These are phyloP conservation scores for Diachrysia chrysitis DNA, from an alignment of 2,888 invertebrate genomes.

Conservation along the genomic window DNA sequence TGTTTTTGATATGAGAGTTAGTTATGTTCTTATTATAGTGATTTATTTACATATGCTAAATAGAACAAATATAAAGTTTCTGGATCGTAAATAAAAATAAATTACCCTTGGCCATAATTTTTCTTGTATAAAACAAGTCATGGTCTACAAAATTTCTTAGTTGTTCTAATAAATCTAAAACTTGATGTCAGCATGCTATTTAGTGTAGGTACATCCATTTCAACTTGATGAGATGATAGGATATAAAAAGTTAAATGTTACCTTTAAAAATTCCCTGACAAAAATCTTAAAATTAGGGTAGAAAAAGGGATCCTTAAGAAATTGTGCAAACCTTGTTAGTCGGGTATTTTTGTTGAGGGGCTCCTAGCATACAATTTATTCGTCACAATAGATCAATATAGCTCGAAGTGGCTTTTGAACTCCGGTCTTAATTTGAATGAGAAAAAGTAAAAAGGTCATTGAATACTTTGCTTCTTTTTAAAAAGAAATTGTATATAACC, in stretches of 20 bases:
- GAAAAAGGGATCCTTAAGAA: conserved; percentile 6
- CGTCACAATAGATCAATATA: conserved; percentile 8
- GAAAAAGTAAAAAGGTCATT: conserved; percentile 5
- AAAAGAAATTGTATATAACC: not conserved
- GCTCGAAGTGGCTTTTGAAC: conserved; percentile 6
- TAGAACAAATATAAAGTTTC: too few relatives aligned
- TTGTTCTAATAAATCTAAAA: too few relatives aligned
- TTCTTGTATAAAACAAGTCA: not conserved
- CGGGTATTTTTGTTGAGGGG: not conserved
- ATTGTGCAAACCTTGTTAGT: conserved; percentile 5
- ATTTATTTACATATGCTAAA: too few relatives aligned
- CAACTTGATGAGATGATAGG: not conserved
- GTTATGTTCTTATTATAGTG: too few relatives aligned
- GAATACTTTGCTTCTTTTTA: not conserved
- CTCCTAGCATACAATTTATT: conserved; percentile 3
- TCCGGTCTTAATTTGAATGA: conserved; percentile 1
- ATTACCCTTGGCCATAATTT: too few relatives aligned
- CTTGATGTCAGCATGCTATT: too few relatives aligned
- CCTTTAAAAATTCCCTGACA: not conserved
- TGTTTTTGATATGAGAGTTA: not conserved
- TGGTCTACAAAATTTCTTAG: not conserved
- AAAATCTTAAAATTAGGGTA: conserved; percentile 9
- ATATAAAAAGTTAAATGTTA: not conserved
- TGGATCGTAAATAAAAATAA: too few relatives aligned
- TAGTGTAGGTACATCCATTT: not conserved